Evolutionary conservation across 1,140 invertebrate genomes (phyloP), one percentile per base, ranked within the genome.

Genomic region (Zaprionus africanus): DNA sequence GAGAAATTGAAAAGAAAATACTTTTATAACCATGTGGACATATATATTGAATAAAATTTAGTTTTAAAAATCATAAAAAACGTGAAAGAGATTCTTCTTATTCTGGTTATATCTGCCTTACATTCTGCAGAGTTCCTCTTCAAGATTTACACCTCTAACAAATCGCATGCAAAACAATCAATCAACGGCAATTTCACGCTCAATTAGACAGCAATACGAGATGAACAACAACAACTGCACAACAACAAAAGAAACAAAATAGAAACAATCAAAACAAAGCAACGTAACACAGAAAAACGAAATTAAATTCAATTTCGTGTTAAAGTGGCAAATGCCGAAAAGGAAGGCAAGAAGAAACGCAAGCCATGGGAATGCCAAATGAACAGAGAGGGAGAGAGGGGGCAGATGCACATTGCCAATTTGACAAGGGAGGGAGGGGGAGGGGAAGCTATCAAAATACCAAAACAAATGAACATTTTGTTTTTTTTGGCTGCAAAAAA

Each of bases 81-180:
- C 9, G 3, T 11, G 28, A 9, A 31, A 3, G 7, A 31, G 3
- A 0, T 34, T 9, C 9, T 11, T 3, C 9, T 11, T 3, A 11
- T 2, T 34, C 2, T 4, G 3, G 31, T 9, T 3, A 34, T 34
- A 11, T 34, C 6, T 43, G 46, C 12, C 15, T 17, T 0, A 6
- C 17, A n/a, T 17, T n/a, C n/a, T 11, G 6, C 13, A 13, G 19
- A 51, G 5, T 24, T 51, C 11, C 19, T 24, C 17, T 24, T 51
- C 13, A 51, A 46, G n/a, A 17, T 46, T n/a, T 46, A 19, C 7
- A 46, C 7, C n/a, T 46, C 54, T 72, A 79, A 77, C 65, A 86
- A 80, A 90, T 90, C 80, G 86, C 85, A 90, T 90, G 86, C 82
- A 90, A 90, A 85, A 82, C 88, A 91, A 91, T 91, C 88, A 91